phyloP scores from a whole-genome alignment of 2,888 invertebrate genomes.

The Troides aeacus region DNA sequence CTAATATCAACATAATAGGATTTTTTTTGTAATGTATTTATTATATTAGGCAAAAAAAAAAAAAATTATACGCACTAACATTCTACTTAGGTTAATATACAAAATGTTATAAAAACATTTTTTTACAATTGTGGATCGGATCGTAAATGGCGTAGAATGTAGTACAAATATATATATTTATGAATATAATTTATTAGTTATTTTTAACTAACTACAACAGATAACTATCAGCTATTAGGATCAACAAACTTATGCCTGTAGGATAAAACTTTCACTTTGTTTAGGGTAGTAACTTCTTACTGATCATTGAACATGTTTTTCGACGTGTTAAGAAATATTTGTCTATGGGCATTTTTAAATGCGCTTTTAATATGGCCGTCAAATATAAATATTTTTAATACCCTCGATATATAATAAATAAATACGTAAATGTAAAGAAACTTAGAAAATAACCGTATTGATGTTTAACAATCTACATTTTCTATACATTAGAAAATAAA shows the following conservation, averaged over 20 bases:
- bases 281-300: too few species aligned
- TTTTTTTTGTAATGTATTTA: background rate
- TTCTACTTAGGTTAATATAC: constrained; percentile 7
- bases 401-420: too few species aligned
- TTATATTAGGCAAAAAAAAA: constrained; percentile 19
- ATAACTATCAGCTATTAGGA: background rate
- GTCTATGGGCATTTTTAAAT: too few species aligned
- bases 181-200: background rate
- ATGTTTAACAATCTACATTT: constrained; percentile 29
- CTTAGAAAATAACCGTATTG: too few species aligned
- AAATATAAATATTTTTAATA: too few species aligned
- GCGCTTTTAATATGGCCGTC: too few species aligned
- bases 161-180: background rate
- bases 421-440: too few species aligned
- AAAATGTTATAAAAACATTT: constrained; percentile 20
- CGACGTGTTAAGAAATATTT: too few species aligned
- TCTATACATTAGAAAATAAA: constrained; percentile 33
- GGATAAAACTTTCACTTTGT: too few species aligned
- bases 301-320: too few species aligned
- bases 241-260: too few species aligned
- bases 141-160: constrained; percentile 16
- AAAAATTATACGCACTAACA: constrained; percentile 12
- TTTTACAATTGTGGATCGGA: constrained; percentile 10
- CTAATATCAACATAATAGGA: background rate
- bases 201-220: constrained; percentile 16